Conservation (phyloP, 2,888 invertebrate species). For the Encarsia formosa region DNA sequence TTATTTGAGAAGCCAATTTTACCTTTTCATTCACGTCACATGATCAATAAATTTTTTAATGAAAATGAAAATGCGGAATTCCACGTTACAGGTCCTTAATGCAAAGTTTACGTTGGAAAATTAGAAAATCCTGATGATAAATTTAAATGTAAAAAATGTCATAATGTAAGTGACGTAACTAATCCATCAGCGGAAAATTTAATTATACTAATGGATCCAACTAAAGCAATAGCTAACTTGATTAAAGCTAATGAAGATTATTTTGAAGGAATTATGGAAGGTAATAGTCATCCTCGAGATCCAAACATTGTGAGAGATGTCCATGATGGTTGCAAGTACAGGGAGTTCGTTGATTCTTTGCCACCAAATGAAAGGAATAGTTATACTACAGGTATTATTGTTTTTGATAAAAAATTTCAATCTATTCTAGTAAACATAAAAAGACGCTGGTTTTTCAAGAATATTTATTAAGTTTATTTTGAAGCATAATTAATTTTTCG, state of each 20-base stretch:
- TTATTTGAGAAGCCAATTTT: neutral
- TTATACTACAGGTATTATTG: neutral
- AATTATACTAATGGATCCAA: conserved; percentile 1
- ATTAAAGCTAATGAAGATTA: neutral
- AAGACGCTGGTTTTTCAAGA: too few relatives aligned
- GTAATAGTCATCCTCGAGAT: neutral
- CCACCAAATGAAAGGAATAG: neutral
- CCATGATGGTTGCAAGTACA: conserved; percentile 3
- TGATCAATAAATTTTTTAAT: conserved; percentile 1
- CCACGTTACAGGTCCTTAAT: neutral
- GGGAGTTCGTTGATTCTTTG: neutral
- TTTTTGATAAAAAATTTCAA: too few relatives aligned
- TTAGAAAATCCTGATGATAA: neutral
- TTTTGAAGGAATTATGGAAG: neutral
- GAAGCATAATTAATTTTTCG: too few relatives aligned
- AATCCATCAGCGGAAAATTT: neutral
- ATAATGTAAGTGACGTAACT: neutral
- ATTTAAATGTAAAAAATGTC: neutral
- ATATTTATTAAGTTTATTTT: too few relatives aligned
- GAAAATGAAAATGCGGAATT: neutral
- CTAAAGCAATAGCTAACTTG: neutral
- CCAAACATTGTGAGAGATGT: neutral
- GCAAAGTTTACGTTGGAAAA: neutral
- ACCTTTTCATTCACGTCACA: neutral
- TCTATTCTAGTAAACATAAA: too few relatives aligned